A percentile compares a stretch with the other conserved stretches of the same genome.
Evolutionary conservation across 2,113 vertebrate species (phyloP).

Genomic region (Recurvirostra avosetta): DNA sequence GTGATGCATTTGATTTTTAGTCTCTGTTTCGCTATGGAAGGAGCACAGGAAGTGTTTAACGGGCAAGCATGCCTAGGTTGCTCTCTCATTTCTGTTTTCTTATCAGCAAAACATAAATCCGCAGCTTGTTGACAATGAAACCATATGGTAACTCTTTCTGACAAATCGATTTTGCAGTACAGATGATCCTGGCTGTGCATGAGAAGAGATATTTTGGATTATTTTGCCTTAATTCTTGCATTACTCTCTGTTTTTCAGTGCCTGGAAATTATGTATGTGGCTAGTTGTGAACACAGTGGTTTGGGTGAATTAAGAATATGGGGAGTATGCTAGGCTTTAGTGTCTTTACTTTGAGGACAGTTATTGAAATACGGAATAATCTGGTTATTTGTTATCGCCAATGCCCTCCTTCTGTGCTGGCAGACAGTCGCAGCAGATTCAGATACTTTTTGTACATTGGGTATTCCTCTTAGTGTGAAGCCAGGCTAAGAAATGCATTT

Average conservation of each 20-base stretch:
- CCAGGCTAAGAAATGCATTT: background rate
- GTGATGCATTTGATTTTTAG: background rate
- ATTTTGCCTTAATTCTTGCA: background rate
- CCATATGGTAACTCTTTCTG: background rate
- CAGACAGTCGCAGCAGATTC: background rate
- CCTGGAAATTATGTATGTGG: background rate
- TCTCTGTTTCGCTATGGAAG: background rate
- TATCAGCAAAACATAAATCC: conserved; percentile 2
- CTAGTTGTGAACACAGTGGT: background rate
- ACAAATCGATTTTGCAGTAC: background rate
- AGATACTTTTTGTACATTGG: background rate
- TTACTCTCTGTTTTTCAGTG: background rate
- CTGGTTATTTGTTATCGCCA: background rate
- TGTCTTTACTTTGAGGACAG: background rate
- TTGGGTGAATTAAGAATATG: background rate
- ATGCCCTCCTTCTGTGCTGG: background rate
- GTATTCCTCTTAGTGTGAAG: background rate
- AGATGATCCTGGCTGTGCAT: background rate
- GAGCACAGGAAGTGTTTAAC: background rate
- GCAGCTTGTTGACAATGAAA: background rate
- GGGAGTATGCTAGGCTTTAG: rapidly evolving
- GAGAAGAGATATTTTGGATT: background rate
- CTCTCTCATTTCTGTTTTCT: background rate
- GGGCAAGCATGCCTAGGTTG: background rate
- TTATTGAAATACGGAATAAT: background rate